Percentiles rank a stretch among this genome's conserved stretches.
Evolutionary conservation across 2,797 vertebrate genomes (phyloP).

Genomic region (Chrosomus eos): DNA sequence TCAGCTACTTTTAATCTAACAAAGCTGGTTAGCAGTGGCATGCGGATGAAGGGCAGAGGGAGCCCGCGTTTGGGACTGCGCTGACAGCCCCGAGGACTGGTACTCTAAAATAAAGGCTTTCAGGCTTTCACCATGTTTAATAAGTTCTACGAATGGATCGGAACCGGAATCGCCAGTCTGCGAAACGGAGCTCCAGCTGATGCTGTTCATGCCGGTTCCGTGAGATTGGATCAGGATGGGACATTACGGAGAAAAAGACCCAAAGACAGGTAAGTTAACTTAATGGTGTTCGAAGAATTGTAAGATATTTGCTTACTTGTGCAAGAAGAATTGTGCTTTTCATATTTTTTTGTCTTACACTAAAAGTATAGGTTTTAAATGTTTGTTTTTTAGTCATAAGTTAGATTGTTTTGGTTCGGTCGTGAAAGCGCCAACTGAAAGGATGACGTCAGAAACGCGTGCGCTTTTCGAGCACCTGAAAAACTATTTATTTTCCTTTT

Average conservation of each 20-base stretch:
- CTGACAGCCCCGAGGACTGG: constrained; percentile 60
- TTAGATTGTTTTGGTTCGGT: constrained; percentile 19
- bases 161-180: constrained; percentile 75
- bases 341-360: not conserved
- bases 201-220: constrained; percentile 47
- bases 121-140: constrained; percentile 74
- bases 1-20: constrained; percentile 53
- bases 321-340: not conserved
- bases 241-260: constrained; percentile 59
- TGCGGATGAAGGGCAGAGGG: constrained; percentile 66
- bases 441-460: constrained; percentile 27
- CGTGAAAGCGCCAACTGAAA: constrained; percentile 16
- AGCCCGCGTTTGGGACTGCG: constrained; percentile 54
- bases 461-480: not conserved
- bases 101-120: constrained; percentile 38
- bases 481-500: not conserved
- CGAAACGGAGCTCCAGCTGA: constrained; percentile 74
- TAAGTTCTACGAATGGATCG: constrained; percentile 82
- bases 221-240: constrained; percentile 41
- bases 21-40: constrained; percentile 56
- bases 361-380: not conserved
- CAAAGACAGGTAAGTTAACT: constrained; percentile 58
- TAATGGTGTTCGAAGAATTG: not conserved
- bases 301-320: not conserved
- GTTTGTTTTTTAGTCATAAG: not conserved